Evolutionary conservation across 2,113 vertebrate genomes (phyloP).

Genomic region (Terrapene triunguis): DNA sequence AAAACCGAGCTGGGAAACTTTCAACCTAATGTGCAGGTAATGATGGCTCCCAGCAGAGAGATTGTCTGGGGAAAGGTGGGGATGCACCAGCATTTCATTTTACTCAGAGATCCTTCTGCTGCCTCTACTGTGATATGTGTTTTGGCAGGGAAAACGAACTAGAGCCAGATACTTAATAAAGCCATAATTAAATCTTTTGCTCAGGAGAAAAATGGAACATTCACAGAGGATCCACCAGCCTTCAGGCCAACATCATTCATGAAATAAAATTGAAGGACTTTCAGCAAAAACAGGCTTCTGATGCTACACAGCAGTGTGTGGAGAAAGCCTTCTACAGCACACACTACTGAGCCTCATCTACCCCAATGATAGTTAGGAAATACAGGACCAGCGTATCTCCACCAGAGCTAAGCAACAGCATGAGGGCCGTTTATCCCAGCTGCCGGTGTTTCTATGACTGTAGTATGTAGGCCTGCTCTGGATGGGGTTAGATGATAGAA

Average conservation of each 20-base stretch:
- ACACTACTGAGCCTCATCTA: too few species aligned
- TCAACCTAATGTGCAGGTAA: constrained; percentile 13
- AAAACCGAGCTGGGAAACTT: neutral
- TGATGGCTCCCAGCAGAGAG: neutral
- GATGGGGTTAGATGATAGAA: neutral
- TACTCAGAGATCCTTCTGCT: neutral
- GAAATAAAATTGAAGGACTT: neutral
- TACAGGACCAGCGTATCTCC: neutral
- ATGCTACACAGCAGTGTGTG: neutral
- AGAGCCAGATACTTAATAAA: neutral
- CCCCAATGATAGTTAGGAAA: neutral
- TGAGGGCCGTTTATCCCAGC: neutral
- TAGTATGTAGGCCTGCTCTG: too few species aligned
- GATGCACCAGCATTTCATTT: neutral
- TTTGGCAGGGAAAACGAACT: neutral
- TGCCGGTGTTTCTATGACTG: neutral
- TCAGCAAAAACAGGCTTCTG: neutral
- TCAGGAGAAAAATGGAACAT: neutral
- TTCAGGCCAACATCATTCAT: neutral
- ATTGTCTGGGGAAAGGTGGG: neutral
- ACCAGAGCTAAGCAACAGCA: neutral
- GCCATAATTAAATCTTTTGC: neutral
- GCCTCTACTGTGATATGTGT: neutral
- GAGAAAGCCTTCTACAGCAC: neutral
- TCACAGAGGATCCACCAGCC: neutral